Conservation (phyloP, 2,113 vertebrate species). For the Labrus mixtus region DNA sequence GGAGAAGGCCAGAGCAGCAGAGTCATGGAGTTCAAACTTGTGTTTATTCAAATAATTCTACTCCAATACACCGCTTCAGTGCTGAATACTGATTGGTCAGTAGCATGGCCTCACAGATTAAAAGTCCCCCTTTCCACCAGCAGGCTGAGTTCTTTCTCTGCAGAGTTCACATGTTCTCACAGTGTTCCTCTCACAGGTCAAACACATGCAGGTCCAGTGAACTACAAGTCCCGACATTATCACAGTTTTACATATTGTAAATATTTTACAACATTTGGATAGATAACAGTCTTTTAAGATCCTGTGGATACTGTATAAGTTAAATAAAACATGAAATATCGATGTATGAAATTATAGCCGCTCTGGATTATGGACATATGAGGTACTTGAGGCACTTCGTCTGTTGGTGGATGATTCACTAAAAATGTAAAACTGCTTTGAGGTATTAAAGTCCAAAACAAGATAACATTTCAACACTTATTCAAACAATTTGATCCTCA, state of each 20-base stretch:
- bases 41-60: not conserved
- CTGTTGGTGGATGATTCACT: too few species aligned
- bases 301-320: too few species aligned
- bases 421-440: too few species aligned
- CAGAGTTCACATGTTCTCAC: constrained; percentile 7
- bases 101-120: not conserved
- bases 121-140: not conserved
- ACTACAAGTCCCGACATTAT: not conserved
- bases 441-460: too few species aligned
- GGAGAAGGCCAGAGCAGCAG: not conserved
- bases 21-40: not conserved
- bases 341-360: too few species aligned
- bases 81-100: not conserved
- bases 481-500: too few species aligned
- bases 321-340: not conserved
- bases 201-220: constrained; percentile 2
- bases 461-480: too few species aligned
- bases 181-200: not conserved
- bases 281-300: too few species aligned
- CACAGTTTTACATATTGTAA: not conserved
- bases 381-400: too few species aligned
- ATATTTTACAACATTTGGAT: too few species aligned
- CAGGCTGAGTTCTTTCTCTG: not conserved
- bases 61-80: not conserved
- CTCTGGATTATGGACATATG: too few species aligned